Conservation (phyloP, 2,113 vertebrate genomes). For the Thomomys bottae region DNA sequence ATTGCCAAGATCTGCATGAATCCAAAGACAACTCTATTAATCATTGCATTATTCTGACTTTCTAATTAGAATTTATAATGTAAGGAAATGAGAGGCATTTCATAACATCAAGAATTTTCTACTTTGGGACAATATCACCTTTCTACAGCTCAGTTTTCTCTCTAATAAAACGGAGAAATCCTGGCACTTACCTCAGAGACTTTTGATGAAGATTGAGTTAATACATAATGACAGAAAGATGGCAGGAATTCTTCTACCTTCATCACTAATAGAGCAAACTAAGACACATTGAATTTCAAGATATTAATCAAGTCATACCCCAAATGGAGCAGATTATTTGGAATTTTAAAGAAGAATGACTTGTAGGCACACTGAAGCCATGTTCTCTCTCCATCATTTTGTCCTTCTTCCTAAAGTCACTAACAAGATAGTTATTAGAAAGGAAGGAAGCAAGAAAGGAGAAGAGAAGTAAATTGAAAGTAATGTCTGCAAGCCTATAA, state of each 20-base stretch:
- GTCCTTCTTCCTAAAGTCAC: background rate
- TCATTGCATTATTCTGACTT: background rate
- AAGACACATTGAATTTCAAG: background rate
- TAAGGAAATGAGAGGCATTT: background rate
- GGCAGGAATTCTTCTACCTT: background rate
- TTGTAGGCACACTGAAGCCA: background rate
- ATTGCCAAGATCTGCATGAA: background rate
- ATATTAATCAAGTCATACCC: background rate
- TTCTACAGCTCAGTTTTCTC: background rate
- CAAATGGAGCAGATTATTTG: background rate
- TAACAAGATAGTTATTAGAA: background rate
- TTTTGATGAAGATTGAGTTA: background rate
- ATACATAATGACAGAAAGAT: background rate
- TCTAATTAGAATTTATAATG: background rate
- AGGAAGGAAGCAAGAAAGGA: fast-evolving
- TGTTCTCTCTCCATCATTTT: background rate
- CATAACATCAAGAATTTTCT: background rate
- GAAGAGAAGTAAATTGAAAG: too few species aligned
- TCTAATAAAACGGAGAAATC: background rate
- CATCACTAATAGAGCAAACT: background rate
- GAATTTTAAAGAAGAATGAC: background rate
- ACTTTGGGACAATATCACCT: background rate
- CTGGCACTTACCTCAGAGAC: background rate
- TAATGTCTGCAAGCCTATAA: background rate
- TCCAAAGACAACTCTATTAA: background rate